Conservation (phyloP, 2,113 vertebrate genomes). For the Pedetes capensis region DNA sequence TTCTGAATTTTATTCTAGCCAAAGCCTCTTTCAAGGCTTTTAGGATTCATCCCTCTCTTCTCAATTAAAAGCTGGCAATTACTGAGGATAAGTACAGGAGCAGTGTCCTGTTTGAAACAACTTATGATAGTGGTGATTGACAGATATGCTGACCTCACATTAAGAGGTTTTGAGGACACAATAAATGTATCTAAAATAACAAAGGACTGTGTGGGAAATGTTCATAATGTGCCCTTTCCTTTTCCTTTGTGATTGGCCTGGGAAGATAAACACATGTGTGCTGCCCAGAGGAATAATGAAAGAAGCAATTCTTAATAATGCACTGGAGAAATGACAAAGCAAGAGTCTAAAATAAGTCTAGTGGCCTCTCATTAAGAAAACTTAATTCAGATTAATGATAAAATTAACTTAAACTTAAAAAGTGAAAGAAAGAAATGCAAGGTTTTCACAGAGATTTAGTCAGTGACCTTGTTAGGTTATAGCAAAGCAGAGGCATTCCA, state of each 20-base stretch:
- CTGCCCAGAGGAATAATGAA: not conserved
- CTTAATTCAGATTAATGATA: not conserved
- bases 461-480: not conserved
- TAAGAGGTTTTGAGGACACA: not conserved
- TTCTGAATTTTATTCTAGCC: conserved; percentile 16
- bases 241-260: not conserved
- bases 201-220: not conserved
- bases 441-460: not conserved
- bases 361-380: not conserved
- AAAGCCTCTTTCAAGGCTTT: not conserved
- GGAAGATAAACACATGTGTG: not conserved
- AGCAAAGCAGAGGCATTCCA: not conserved
- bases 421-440: not conserved
- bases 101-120: not conserved
- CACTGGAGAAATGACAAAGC: not conserved
- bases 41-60: not conserved
- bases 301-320: not conserved
- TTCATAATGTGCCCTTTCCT: not conserved
- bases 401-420: not conserved
- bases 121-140: not conserved
- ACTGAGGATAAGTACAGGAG: not conserved
- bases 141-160: not conserved
- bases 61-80: not conserved
- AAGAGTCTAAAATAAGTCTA: not conserved
- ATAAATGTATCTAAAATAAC: not conserved